A percentile compares a stretch with the other conserved stretches of the same genome.
phyloP scores from a whole-genome alignment of 2,888 invertebrate genomes.

The Pterobdella sp. region DNA sequence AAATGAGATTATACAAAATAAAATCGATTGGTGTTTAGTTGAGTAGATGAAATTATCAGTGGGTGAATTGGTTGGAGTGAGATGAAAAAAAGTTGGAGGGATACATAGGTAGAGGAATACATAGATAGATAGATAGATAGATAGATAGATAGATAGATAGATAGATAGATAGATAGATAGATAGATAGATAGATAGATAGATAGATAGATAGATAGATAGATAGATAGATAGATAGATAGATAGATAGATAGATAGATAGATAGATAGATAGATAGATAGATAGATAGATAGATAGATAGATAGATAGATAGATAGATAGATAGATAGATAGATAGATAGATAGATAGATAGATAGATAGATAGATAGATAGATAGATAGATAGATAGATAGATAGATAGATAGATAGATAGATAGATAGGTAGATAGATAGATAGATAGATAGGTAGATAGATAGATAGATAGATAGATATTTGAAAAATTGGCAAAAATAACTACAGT shows the following conservation, averaged over 20 bases:
- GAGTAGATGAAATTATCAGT: no score
- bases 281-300: slow-evolving; percentile 12
- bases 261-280: slow-evolving; percentile 2
- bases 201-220: neutral
- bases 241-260: slow-evolving; percentile 11
- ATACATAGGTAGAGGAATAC: neutral
- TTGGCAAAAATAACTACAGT: no score
- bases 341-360: slow-evolving; percentile 2
- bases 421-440: slow-evolving; percentile 17
- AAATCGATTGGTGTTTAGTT: no score
- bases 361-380: slow-evolving; percentile 14
- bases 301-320: slow-evolving; percentile 10
- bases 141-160: neutral
- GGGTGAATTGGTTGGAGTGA: no score
- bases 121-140: slow-evolving; percentile 13
- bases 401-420: slow-evolving; percentile 18
- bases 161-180: neutral
- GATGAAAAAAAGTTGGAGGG: no score
- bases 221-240: neutral
- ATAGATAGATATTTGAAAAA: no score
- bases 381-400: slow-evolving; percentile 9
- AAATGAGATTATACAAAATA: no score
- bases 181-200: slow-evolving; percentile 11
- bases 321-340: slow-evolving; percentile 12
- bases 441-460: slow-evolving; percentile 14